Evolutionary conservation across 2,797 vertebrate genomes (phyloP).

Genomic region (Gymnopithys bicolor): DNA sequence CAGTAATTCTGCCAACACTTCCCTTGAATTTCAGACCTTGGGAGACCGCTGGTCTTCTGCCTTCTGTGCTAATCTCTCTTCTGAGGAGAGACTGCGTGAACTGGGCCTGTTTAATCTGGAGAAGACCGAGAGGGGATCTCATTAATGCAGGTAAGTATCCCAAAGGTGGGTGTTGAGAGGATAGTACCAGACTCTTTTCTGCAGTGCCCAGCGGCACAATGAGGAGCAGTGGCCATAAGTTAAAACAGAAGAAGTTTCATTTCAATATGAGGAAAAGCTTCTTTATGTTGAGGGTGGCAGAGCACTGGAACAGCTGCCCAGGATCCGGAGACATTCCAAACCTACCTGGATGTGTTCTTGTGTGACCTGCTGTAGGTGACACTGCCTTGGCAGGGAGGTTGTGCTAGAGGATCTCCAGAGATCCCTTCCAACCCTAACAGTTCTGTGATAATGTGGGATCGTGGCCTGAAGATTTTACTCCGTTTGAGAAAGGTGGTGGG

Average conservation of each 20-base stretch:
- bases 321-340: neutral
- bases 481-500: accelerated
- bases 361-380: neutral
- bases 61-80: neutral
- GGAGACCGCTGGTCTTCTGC: neutral
- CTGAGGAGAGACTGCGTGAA: neutral
- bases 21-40: neutral
- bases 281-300: neutral
- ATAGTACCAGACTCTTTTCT: neutral
- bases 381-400: neutral
- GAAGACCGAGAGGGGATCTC: neutral
- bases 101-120: neutral
- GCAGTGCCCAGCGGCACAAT: neutral
- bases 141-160: neutral
- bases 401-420: neutral
- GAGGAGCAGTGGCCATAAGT: neutral
- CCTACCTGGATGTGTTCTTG: neutral
- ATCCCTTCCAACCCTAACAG: neutral
- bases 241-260: neutral
- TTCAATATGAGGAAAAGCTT: neutral
- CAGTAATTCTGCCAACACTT: neutral
- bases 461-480: neutral
- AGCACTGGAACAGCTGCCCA: neutral
- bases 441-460: neutral
- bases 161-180: neutral